Evolutionary conservation across 2,888 invertebrate genomes (phyloP).

Genomic region (Drosophila multiciliata): DNA sequence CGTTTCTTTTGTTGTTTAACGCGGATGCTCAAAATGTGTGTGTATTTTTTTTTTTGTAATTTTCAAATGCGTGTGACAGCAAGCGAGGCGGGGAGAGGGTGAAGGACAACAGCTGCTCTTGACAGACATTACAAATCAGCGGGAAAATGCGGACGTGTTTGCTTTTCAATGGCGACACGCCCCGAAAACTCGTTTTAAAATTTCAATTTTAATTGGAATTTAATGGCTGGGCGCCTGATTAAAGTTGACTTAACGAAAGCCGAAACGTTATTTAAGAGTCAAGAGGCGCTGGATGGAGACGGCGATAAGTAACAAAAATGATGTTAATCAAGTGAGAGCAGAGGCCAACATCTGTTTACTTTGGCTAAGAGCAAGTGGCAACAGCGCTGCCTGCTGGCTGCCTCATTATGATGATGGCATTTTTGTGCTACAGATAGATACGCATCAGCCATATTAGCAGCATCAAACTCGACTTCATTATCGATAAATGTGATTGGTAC

Average conservation of each 20-base stretch:
- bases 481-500: slow-evolving; percentile 57
- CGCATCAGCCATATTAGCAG: slow-evolving; percentile 9
- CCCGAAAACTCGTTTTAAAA: slow-evolving; percentile 59
- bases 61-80: slow-evolving; percentile 58
- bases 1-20: slow-evolving; percentile 5
- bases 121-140: slow-evolving; percentile 72
- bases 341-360: slow-evolving; percentile 12
- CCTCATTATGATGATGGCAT: slow-evolving; percentile 70
- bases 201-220: slow-evolving; percentile 74
- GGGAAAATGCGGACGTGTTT: slow-evolving; percentile 65
- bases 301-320: slow-evolving; percentile 43
- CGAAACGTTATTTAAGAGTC: slow-evolving; percentile 27
- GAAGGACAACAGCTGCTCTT: slow-evolving; percentile 64
- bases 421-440: slow-evolving; percentile 14
- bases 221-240: slow-evolving; percentile 64
- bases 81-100: background rate
- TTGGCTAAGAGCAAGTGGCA: slow-evolving; percentile 16
- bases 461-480: slow-evolving; percentile 66
- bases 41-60: slow-evolving; percentile 38
- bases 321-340: slow-evolving; percentile 64
- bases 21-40: slow-evolving; percentile 26
- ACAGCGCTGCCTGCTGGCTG: slow-evolving; percentile 23
- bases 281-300: background rate
- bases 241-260: slow-evolving; percentile 56
- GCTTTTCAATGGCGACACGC: slow-evolving; percentile 21